Evolutionary conservation across 2,888 invertebrate genomes (phyloP), one percentile per base, ranked within the genome.

Genomic region (Torymus aiolomorphi): DNA sequence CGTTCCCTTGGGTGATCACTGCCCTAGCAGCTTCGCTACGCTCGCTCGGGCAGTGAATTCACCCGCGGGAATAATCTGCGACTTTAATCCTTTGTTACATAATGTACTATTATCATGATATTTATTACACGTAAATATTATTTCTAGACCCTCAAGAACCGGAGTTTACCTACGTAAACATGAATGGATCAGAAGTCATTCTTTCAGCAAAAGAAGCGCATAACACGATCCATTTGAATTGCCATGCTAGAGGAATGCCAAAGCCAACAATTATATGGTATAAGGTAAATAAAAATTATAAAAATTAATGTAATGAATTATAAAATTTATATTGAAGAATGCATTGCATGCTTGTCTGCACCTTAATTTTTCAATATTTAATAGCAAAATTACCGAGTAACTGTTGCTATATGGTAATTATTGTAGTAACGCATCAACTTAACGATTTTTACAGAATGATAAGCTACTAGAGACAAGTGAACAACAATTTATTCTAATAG

Each of bases 221-320:
- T 20, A 84, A 86, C 62, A 81, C 82, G 0, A 57, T 88, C 3
- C 67, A 79, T 59, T 82, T 90, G 0, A 80, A 76, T 13, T 90
- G 89, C 76, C 80, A 81, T 11, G 86, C 84, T 2, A 78, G 67
- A 31, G 89, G 89, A 72, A 86, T 86, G 84, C 90, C 90, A 1
- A 92, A 91, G 67, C 95, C 96, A 0, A 88, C 83, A 0, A 91
- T 96, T 0, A 89, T 88, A 0, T 96, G 96, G 96, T 93, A 90
- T 83, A 95, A 95, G 92, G 96, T 95, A 92, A 78, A 31, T 31
- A 5, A 31, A 31, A 2, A 5, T 31, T 31, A 31, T 31, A 31
- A 31, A 31, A 31, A 3, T 2, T 2, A 0, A 31, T 31, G 31
- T 18, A 8, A 16, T 31, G 24, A 24, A 31, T 31, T 2, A 31